Evolutionary conservation across 2,888 invertebrate genomes (phyloP).

Genomic region (Leucozona laternaria): DNA sequence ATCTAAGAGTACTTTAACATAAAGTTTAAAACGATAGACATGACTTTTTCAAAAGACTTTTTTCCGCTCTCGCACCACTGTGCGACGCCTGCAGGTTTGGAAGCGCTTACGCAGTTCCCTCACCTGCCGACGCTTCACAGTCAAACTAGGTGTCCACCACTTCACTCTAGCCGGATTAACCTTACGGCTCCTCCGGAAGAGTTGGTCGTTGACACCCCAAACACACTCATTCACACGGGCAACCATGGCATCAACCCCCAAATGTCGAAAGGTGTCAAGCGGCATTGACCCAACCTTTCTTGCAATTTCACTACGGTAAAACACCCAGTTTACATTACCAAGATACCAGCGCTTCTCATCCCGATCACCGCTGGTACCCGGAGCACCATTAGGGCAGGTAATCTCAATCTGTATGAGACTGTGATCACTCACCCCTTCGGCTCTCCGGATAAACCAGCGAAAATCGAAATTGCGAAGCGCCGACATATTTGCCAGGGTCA

Average conservation of each 20-base stretch:
- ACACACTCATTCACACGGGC: neutral
- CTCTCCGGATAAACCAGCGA: neutral
- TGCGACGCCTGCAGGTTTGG: neutral
- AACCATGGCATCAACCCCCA: neutral
- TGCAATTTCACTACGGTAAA: neutral
- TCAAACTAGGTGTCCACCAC: neutral
- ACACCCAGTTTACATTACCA: no score
- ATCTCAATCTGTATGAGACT: neutral
- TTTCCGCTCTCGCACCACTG: no score
- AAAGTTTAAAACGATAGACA: no score
- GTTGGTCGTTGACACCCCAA: slow-evolving; percentile 15
- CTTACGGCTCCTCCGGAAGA: neutral
- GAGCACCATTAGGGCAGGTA: no score
- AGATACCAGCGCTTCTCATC: no score
- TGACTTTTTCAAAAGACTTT: no score
- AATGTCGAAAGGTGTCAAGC: neutral
- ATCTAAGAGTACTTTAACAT: no score
- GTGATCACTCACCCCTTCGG: neutral
- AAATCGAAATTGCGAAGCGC: neutral
- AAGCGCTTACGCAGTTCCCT: no score
- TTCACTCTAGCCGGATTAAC: neutral
- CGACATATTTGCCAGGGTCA: neutral
- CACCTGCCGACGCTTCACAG: no score
- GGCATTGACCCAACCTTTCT: neutral
- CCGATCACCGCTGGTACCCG: no score